Percentiles rank a stretch among this genome's conserved stretches.
phyloP scores from a whole-genome alignment of 2,888 invertebrate genomes.

The Thera britannica region DNA sequence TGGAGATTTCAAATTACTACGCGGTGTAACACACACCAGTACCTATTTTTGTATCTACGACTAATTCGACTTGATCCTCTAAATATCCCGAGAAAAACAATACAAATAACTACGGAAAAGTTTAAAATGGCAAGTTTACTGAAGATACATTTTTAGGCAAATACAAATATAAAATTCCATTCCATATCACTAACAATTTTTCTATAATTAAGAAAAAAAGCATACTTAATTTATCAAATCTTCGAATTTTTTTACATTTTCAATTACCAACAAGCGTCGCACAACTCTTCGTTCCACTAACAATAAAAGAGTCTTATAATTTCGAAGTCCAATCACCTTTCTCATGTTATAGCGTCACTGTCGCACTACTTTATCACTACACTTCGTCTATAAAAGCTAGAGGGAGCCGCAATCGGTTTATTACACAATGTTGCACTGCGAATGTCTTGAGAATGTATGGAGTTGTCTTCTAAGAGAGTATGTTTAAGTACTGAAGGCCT shows the following conservation, averaged over 20 bases:
- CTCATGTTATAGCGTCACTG: constrained; percentile 75
- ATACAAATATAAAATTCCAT: constrained; percentile 63
- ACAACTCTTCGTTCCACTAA: constrained; percentile 68
- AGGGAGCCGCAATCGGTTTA: constrained; percentile 57
- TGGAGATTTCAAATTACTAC: constrained; percentile 80
- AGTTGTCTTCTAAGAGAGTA: constrained; percentile 68
- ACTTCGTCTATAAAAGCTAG: constrained; percentile 64
- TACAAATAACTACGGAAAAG: constrained; percentile 32
- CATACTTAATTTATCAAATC: constrained; percentile 66
- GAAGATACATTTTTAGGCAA: constrained; percentile 41
- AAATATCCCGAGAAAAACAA: constrained; percentile 18
- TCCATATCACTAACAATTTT: constrained; percentile 65
- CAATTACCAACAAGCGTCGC: constrained; percentile 76
- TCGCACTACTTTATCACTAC: constrained; percentile 57
- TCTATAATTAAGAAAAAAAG: constrained; percentile 73
- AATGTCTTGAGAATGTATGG: constrained; percentile 56
- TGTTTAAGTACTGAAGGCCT: constrained; percentile 73
- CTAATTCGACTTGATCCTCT: constrained; percentile 63
- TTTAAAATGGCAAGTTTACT: constrained; percentile 28
- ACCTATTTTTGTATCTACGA: constrained; percentile 65
- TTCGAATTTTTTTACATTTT: constrained; percentile 66
- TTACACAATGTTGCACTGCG: constrained; percentile 45
- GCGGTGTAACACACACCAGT: constrained; percentile 61
- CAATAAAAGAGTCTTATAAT: constrained; percentile 68
- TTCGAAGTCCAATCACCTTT: constrained; percentile 76